Percentiles rank a stretch among this genome's conserved stretches.
phyloP scores from a whole-genome alignment of 2,888 invertebrate species.

The Cremastinae sp. region DNA sequence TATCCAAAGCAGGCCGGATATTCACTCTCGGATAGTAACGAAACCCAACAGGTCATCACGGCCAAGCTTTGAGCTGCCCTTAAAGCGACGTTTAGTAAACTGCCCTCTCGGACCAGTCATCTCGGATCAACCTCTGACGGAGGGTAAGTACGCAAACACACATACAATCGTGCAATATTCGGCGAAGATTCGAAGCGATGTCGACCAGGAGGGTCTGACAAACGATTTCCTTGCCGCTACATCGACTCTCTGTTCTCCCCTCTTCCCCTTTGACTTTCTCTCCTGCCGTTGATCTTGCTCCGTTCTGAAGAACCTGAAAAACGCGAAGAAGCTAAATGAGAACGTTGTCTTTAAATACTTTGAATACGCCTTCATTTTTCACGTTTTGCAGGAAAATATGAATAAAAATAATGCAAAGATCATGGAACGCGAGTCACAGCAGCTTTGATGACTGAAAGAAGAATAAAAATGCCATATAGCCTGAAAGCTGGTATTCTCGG shows the following conservation, averaged over 20 bases:
- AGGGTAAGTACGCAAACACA: too few relatives aligned
- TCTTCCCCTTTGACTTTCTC: conserved; percentile 12
- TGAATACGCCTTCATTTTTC: conserved; percentile 22
- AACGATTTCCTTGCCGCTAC: conserved; percentile 49
- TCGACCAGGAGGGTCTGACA: conserved; percentile 33
- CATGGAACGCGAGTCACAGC: conserved; percentile 5
- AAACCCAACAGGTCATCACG: conserved; percentile 45
- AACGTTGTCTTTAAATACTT: conserved; percentile 39
- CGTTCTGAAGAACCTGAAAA: neutral
- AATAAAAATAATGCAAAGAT: conserved; percentile 49
- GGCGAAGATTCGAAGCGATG: neutral
- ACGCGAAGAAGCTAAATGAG: neutral
- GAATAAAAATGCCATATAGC: conserved; percentile 15
- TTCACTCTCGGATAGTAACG: conserved; percentile 4
- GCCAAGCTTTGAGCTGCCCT: conserved; percentile 55
- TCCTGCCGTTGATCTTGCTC: conserved; percentile 22
- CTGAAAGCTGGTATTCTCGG: conserved; percentile 1
- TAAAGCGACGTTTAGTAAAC: conserved; percentile 52
- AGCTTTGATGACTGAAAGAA: conserved; percentile 10
- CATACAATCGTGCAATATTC: neutral
- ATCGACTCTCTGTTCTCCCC: conserved; percentile 30
- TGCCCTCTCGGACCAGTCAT: conserved; percentile 21
- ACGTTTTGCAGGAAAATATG: conserved; percentile 3
- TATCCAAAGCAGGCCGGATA: conserved; percentile 5
- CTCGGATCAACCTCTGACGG: conserved; percentile 24